These are phyloP conservation scores for Pegea sp. DNA, from an alignment of 23 tunicate species.

Conservation along the genomic window DNA sequence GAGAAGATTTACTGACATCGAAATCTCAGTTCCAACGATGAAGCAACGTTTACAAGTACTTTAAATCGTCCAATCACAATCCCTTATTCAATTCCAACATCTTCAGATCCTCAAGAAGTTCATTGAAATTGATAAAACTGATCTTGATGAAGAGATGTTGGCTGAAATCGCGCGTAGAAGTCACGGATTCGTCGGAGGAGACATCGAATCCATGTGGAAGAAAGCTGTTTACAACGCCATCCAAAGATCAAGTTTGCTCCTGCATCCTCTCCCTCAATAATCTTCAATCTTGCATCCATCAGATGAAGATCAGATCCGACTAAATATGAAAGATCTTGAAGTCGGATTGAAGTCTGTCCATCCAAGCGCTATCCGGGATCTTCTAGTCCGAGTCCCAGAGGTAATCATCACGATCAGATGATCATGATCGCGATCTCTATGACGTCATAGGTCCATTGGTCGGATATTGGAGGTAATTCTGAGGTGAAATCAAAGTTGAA, in stretches of 20 bases:
- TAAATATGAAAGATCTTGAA: constrained; percentile 29
- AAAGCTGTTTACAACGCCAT: constrained; percentile 25
- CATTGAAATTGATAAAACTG: constrained; percentile 3
- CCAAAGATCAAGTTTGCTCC: neutral
- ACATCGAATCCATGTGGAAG: constrained; percentile 51
- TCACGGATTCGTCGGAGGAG: constrained; percentile 83
- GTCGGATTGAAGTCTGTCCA: constrained; percentile 35
- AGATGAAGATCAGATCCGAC: neutral
- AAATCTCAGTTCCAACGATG: constrained; percentile 36
- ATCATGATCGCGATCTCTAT: too few species aligned
- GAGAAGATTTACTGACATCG: constrained; percentile 71
- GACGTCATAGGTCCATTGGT: constrained; percentile 28
- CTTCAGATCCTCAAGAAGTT: constrained; percentile 23
- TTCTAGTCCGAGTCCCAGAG: constrained; percentile 61
- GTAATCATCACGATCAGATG: too few species aligned
- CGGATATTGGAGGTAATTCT: constrained; percentile 70
- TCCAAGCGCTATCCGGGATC: constrained; percentile 84
- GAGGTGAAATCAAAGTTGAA: constrained; percentile 41
- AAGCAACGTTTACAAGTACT: neutral
- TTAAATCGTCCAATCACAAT: neutral
- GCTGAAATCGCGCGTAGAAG: constrained; percentile 12
- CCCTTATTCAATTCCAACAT: neutral
- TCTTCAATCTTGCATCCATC: neutral
- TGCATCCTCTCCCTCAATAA: neutral
- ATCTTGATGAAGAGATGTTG: constrained; percentile 5